Evolutionary conservation across 2,113 vertebrate genomes (phyloP).

Genomic region (Diphyllodes magnificus): DNA sequence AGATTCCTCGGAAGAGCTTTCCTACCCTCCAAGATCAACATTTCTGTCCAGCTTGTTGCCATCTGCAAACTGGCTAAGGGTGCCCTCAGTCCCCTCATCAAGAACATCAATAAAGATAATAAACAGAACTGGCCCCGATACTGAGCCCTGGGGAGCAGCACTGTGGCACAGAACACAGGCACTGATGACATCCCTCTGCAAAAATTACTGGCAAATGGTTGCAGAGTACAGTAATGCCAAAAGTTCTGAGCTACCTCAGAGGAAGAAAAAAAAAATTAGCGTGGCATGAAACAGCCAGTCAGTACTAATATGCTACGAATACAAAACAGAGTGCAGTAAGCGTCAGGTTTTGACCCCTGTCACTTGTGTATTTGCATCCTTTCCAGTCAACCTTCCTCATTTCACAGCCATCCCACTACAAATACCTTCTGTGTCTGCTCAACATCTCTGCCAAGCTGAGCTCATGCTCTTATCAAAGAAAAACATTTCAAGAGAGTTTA

Average conservation of each 20-base stretch:
- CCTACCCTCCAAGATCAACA: background rate
- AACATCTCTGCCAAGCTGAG: background rate
- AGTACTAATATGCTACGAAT: background rate
- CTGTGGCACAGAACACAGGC: background rate
- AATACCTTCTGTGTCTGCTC: background rate
- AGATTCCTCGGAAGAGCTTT: background rate
- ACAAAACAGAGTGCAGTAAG: background rate
- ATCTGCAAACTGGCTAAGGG: no score
- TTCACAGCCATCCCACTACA: background rate
- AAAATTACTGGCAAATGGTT: background rate
- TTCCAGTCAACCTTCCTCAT: background rate
- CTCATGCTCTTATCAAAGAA: background rate
- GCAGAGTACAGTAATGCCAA: background rate
- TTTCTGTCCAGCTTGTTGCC: background rate
- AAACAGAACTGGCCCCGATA: background rate
- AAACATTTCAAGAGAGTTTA: background rate
- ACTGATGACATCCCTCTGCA: background rate
- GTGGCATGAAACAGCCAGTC: background rate
- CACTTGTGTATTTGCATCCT: background rate
- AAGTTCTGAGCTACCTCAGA: background rate
- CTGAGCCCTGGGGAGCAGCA: background rate
- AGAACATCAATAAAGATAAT: background rate
- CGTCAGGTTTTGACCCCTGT: background rate
- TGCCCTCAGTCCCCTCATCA: background rate
- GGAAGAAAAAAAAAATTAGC: background rate